These are phyloP conservation scores for Crocuta crocuta DNA, from an alignment of 2,113 vertebrate genomes.

Conservation along the genomic window DNA sequence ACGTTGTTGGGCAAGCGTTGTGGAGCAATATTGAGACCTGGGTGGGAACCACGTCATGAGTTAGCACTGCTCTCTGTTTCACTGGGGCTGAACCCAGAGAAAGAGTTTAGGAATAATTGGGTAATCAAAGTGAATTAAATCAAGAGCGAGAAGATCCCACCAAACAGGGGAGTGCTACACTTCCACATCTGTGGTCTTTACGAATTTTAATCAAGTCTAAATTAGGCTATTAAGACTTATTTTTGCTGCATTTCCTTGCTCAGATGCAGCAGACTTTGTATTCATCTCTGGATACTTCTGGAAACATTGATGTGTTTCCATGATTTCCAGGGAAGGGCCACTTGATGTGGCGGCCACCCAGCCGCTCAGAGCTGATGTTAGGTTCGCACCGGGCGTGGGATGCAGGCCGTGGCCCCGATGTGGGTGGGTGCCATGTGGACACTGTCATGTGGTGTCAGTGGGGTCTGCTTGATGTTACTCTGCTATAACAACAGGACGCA, in stretches of 20 bases:
- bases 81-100: conserved; percentile 51
- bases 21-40: neutral
- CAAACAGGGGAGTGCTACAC: conserved; percentile 30
- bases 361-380: neutral
- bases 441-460: neutral
- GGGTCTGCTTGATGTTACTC: conserved; percentile 71
- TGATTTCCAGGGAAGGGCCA: conserved; percentile 57
- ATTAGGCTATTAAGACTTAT: conserved; percentile 78
- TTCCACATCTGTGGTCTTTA: conserved; percentile 74
- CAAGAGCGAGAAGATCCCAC: conserved; percentile 57
- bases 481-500: conserved; percentile 1
- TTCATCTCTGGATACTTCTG: conserved; percentile 56
- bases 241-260: conserved; percentile 70
- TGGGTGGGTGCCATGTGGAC: neutral
- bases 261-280: conserved; percentile 63
- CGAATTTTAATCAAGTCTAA: conserved; percentile 77
- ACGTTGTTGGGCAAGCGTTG: neutral
- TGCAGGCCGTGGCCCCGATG: neutral
- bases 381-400: neutral
- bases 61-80: conserved; percentile 58
- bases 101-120: conserved; percentile 74
- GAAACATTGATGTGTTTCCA: conserved; percentile 65
- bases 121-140: conserved; percentile 80
- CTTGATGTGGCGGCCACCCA: conserved; percentile 67
- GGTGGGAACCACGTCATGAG: conserved; percentile 17